Evolutionary conservation across 2,888 invertebrate species (phyloP), one percentile per base, ranked within the genome.

Genomic region (Catocala sponsa): DNA sequence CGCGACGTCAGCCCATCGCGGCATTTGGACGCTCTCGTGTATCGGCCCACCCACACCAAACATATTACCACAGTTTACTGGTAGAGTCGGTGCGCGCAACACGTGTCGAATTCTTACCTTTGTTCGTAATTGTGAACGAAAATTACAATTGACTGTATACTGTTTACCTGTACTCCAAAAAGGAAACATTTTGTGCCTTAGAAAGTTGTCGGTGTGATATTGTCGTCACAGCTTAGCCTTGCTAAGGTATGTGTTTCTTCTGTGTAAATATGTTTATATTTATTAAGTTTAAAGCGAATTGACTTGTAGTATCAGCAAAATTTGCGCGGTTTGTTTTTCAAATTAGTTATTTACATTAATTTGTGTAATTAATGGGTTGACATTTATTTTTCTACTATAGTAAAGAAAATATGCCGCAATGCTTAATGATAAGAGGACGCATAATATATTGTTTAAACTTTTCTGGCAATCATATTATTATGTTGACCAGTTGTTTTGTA

Each of bases 31-130:
- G 66, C 68, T 77, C 74, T 78, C 75, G 70, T 63, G 77, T 78
- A 77, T 83, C 80, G 75, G 78, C 76, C 79, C 80, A 75, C 78
- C 64, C 74, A 76, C 80, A 75, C 59, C 70, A 71, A 64, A 63
- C 65, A 70, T 55, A 12, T 12, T 15, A n/a, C 59, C 58, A 53
- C 69, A 58, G 51, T 46, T 46, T 82, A 78, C 76, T 84, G 82
- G 83, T 86, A 83, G 88, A 86, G 83, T 85, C 84, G 84, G 75
- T 80, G 82, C 86, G 78, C 71, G 60, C 56, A 72, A 59, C 74
- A 85, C 90, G 89, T 84, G 82, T 84, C 79, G 82, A 80, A 82
- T 73, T 85, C 80, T 76, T 70, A 76, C 80, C 78, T 71, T 71
- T 75, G 78, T 79, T 72, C 70, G 76, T 69, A 70, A 66, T 82